Evolutionary conservation across 2,888 invertebrate species (phyloP).

Genomic region (Idaea straminata): DNA sequence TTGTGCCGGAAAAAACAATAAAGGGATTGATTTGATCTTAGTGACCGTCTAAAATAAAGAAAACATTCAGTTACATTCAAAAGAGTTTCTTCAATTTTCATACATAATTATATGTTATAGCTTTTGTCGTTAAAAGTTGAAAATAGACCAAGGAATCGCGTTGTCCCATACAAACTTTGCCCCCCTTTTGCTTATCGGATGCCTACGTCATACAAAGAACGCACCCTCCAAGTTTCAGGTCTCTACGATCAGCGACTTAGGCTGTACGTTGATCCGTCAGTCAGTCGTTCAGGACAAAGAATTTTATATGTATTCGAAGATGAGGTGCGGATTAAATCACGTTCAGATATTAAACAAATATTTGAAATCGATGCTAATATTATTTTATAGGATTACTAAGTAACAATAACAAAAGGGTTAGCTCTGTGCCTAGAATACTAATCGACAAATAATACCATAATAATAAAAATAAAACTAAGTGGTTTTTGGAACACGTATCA

Average conservation of each 20-base stretch:
- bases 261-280: too few relatives aligned
- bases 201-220: too few relatives aligned
- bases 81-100: background rate
- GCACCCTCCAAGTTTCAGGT: too few relatives aligned
- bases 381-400: background rate
- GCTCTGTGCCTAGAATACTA: background rate
- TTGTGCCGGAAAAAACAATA: conserved; percentile 42
- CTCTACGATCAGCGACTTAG: too few relatives aligned
- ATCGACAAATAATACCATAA: background rate
- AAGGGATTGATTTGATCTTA: conserved; percentile 14
- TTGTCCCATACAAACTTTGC: too few relatives aligned
- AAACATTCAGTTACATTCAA: background rate
- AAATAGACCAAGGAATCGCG: too few relatives aligned
- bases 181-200: too few relatives aligned
- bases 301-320: too few relatives aligned
- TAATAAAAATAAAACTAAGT: background rate
- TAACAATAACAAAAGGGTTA: background rate
- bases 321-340: background rate
- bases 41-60: background rate
- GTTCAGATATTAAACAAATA: background rate
- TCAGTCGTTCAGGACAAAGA: too few relatives aligned
- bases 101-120: background rate
- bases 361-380: background rate
- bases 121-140: too few relatives aligned
- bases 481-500: background rate